A percentile compares a stretch with the other conserved stretches of the same genome.
phyloP scores from a whole-genome alignment of 1,140 invertebrate species.

The Drosophila teissieri region DNA sequence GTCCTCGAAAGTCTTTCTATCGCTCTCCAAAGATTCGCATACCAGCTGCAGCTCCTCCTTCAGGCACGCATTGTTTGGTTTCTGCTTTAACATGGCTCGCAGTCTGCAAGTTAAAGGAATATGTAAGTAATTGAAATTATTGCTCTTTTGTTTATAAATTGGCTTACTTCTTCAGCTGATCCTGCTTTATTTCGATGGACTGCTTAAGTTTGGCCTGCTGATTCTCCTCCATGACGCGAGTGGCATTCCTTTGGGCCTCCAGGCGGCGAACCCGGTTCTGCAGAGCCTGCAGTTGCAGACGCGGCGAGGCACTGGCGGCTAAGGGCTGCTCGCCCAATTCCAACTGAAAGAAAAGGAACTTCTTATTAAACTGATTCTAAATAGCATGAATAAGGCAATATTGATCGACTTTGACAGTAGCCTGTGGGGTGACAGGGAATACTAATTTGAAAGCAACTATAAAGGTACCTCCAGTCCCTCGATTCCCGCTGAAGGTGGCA shows the following conservation, averaged over 20 bases:
- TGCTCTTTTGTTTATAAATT: not conserved
- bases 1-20: conserved; percentile 94
- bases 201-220: conserved; percentile 84
- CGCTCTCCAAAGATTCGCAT: conserved; percentile 89
- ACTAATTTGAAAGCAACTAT: too few species aligned
- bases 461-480: conserved; percentile 36
- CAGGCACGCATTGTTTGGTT: conserved; percentile 85
- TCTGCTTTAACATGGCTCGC: conserved; percentile 86
- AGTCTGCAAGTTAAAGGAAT: conserved; percentile 65
- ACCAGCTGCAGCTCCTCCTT: conserved; percentile 87
- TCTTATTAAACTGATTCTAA: not conserved
- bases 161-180: conserved; percentile 75
- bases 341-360: not conserved
- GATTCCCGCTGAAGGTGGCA: conserved; percentile 24
- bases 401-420: not conserved
- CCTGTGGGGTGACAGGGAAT: too few species aligned
- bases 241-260: conserved; percentile 82
- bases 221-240: conserved; percentile 83
- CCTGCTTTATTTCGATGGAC: conserved; percentile 83
- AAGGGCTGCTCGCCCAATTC: conserved; percentile 31
- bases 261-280: conserved; percentile 77
- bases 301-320: conserved; percentile 15
- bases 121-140: not conserved
- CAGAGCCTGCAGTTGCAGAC: conserved; percentile 59
- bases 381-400: not conserved